phyloP scores from a whole-genome alignment of 2,113 vertebrate genomes.

The Nothobranchius kuhntae region DNA sequence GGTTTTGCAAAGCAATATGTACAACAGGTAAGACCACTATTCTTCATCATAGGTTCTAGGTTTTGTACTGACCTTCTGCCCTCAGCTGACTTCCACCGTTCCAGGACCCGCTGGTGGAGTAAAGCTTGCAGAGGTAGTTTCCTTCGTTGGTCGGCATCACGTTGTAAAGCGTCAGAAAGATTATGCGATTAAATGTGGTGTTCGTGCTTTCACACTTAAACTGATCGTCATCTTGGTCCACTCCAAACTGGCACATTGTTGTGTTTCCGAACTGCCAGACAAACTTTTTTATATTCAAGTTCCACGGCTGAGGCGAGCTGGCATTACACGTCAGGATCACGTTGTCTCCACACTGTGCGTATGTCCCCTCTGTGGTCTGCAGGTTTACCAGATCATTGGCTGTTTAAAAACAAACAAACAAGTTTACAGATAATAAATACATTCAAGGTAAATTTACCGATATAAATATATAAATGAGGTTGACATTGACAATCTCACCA shows the following conservation, averaged over 20 bases:
- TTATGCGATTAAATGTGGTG: accelerated
- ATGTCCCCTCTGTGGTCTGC: accelerated
- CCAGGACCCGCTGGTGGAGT: accelerated
- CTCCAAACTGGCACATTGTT: background rate
- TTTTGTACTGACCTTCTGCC: slow-evolving; percentile 45
- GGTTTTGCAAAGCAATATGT: too few relatives aligned
- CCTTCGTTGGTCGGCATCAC: slow-evolving; percentile 32
- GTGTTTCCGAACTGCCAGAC: background rate
- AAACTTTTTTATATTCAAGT: background rate
- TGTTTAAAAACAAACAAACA: slow-evolving; percentile 6
- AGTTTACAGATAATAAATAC: background rate
- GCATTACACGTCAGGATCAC: slow-evolving; percentile 41
- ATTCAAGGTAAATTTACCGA: too few relatives aligned
- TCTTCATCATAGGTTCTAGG: too few relatives aligned
- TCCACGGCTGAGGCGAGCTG: accelerated
- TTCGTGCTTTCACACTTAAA: background rate
- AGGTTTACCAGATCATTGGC: slow-evolving; percentile 1
- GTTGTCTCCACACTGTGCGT: slow-evolving; percentile 23
- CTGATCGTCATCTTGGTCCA: accelerated
- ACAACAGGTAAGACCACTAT: too few relatives aligned
- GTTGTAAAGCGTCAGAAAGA: slow-evolving; percentile 40
- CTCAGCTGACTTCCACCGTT: accelerated
- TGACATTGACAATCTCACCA: too few relatives aligned
- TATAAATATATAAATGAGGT: too few relatives aligned
- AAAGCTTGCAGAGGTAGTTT: slow-evolving; percentile 57